phyloP scores from a whole-genome alignment of 2,888 invertebrate species.

The Drosophila rellima region DNA sequence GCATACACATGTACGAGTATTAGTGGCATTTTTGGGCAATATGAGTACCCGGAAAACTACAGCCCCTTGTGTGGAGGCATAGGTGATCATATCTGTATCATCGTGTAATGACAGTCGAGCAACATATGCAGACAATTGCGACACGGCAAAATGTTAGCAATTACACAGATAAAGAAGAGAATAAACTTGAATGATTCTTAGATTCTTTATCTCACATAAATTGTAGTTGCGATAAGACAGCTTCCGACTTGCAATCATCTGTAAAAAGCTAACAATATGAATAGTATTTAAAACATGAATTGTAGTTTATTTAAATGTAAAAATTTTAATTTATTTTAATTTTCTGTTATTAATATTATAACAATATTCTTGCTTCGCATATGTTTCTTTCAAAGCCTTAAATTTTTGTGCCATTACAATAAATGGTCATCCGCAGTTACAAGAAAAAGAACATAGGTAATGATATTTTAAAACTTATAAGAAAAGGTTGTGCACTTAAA shows the following conservation, averaged over 20 bases:
- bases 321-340: too few species aligned
- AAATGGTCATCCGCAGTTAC: too few species aligned
- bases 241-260: not conserved
- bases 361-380: too few species aligned
- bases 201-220: not conserved
- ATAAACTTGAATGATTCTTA: not conserved
- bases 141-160: slow-evolving; percentile 3
- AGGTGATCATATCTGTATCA: slow-evolving; percentile 31
- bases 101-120: slow-evolving; percentile 9
- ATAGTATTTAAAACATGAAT: too few species aligned
- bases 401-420: too few species aligned
- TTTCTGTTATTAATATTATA: too few species aligned
- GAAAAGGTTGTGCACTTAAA: too few species aligned
- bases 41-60: slow-evolving; percentile 13
- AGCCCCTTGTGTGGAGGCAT: slow-evolving; percentile 8
- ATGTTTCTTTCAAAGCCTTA: too few species aligned
- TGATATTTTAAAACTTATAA: too few species aligned
- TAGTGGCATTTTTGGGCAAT: slow-evolving; percentile 21
- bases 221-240: not conserved
- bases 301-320: too few species aligned
- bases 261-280: not conserved
- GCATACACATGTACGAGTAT: slow-evolving; percentile 3
- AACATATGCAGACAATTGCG: slow-evolving; percentile 35
- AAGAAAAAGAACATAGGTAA: too few species aligned
- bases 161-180: slow-evolving; percentile 3